Percentiles rank a stretch among this genome's conserved stretches.
phyloP scores from a whole-genome alignment of 2,797 vertebrate species.

The Eupleurogrammus muticus region DNA sequence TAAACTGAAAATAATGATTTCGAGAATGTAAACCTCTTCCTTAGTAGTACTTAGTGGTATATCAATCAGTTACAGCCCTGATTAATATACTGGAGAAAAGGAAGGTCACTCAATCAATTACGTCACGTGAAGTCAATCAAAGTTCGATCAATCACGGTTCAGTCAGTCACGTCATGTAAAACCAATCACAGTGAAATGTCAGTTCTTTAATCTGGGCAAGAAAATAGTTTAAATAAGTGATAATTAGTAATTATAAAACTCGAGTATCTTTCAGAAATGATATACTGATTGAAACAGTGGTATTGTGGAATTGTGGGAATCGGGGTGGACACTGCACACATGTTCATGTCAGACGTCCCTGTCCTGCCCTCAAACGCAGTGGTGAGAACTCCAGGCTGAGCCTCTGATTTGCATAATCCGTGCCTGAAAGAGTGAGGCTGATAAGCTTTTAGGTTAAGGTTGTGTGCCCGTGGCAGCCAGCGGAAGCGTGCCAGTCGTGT shows the following conservation, averaged over 20 bases:
- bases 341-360: conserved; percentile 1
- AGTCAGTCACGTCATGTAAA: too few species aligned
- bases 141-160: too few species aligned
- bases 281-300: not conserved
- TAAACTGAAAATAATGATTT: not conserved
- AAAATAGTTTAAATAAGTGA: too few species aligned
- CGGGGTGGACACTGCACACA: not conserved
- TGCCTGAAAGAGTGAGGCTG: conserved; percentile 37
- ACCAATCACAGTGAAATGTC: too few species aligned
- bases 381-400: conserved; percentile 36
- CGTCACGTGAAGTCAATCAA: too few species aligned
- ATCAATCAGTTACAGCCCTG: too few species aligned
- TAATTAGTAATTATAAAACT: too few species aligned
- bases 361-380: conserved; percentile 11
- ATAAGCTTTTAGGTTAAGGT: conserved; percentile 66
- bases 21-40: not conserved
- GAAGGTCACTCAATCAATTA: not conserved
- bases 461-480: conserved; percentile 62
- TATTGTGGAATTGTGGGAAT: conserved; percentile 9
- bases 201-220: too few species aligned
- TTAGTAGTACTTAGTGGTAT: not conserved
- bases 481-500: conserved; percentile 44
- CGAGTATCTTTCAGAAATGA: not conserved
- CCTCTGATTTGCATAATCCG: conserved; percentile 69
- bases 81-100: not conserved